Evolutionary conservation across 2,797 vertebrate species (phyloP), one percentile per base, ranked within the genome.

Genomic region (Labeo calbasu): DNA sequence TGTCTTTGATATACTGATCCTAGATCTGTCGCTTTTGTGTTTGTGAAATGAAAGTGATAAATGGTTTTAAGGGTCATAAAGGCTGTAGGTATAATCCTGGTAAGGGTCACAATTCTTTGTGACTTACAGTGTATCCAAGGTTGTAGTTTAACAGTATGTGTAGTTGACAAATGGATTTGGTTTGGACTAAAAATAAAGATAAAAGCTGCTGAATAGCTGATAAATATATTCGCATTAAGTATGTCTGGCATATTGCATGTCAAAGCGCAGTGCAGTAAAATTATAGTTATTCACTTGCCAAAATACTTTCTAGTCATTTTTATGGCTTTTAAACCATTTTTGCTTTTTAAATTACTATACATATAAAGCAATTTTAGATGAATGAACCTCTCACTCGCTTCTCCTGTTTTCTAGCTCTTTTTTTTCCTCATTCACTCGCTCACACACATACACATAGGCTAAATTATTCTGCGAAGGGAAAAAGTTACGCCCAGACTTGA

Each of bases 311-410:
- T 25, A 19, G 81, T 43, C 32, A 53, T 66, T 65, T 57, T 50
- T 48, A 17, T 72, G 23, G 40, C 69, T 81, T 12, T 25, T 32
- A 48, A 61, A 17, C 10, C 68, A 63, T 73, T 75, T 79, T 51
- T 50, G 43, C 19, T 48, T 48, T 59, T 63, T 23, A 77, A 77
- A 81, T 51, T 11, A 79, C 55, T 25, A n/a, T 19, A 51, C 28
- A 43, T 59, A 72, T 71, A 81, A 65, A 73, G 59, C 71, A 23
- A 6, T 86, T 82, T 81, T 46, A 71, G 66, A 46, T 48, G 68
- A 61, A 71, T 40, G 23, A 66, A 57, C 13, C n/a, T 63, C 36
- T 79, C 13, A 48, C 48, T 80, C 12, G 3, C 15, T 21, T 23
- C 32, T 28, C 10, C 36, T n/a, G 28, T 32, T 57, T 32, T 76